Base-by-base conservation (phyloP, 2,888 invertebrate species). In the Ferdinandea cuprea region DNA sequence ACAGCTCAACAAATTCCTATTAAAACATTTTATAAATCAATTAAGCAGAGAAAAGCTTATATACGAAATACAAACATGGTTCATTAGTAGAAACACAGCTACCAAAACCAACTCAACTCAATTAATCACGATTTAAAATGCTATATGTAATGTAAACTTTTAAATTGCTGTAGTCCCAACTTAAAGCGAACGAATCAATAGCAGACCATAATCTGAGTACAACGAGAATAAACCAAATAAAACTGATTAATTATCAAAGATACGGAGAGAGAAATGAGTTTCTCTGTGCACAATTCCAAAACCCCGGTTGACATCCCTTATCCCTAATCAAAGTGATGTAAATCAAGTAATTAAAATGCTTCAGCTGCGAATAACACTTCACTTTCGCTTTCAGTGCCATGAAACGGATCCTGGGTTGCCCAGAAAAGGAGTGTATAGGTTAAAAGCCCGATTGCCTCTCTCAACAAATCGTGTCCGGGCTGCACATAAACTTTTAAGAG, bases 401-500 rank as follows among this genome's bases (percentile, higher is more conserved):
- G 11, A 9, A 21, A 44, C 9, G 11, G 3, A 19, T 25, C 44
- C 44, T 44, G 44, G 19, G 44, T 9, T 11, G 11, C 17, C 19
- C 9, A 17, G 19, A 15, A 17, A 11, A 19, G 11, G 17, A 19
- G 44, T 9, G 19, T 11, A 44, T 44, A 44, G 44, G 44, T 21
- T 44, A 44, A 44, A 44, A 44, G 44, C 44, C 42, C 19, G 4
- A 3, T 21, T 5, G 19, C 19, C 19, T 11, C 44, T 44, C 44
- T 44, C 17, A 44, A 3, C 19, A 11, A 21, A 19, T 19, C 44
- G 44, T 4, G 17, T 44, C 44, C 44, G 44, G 44, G 44, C 44
- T 44, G 44, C 44, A 19, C 9, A 19, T 3, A 8, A 19, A 44
- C 44, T 44, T 21, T 44, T 44, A 44, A 44, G 44, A 44, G 44